Evolutionary conservation across 1,140 invertebrate species (phyloP).

Genomic region (Lordiphosa mommai): DNA sequence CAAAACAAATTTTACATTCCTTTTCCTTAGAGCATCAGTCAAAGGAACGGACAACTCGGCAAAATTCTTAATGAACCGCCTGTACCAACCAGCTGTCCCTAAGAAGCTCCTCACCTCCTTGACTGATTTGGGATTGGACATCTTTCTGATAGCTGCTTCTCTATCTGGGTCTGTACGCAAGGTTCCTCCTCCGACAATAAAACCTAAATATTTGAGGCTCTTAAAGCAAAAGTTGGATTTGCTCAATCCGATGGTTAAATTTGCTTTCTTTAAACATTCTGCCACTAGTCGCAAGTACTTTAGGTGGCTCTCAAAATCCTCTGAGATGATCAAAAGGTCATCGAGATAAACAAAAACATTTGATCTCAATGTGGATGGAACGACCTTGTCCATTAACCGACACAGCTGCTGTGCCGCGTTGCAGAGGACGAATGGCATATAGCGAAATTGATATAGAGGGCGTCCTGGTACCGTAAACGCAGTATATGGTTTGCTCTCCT

Average conservation of each 20-base stretch:
- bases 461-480: too few species aligned
- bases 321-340: background rate
- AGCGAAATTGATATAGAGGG: background rate
- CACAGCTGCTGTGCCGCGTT: background rate
- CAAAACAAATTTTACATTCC: background rate
- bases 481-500: background rate
- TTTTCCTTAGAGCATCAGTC: background rate
- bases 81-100: background rate
- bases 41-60: background rate
- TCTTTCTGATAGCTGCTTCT: background rate
- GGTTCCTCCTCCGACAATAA: background rate
- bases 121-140: background rate
- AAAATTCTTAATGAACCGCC: background rate
- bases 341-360: background rate
- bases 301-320: background rate
- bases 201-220: background rate
- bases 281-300: background rate
- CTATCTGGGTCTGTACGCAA: background rate
- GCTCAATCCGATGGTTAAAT: too few species aligned
- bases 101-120: background rate
- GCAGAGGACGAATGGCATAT: background rate
- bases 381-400: background rate
- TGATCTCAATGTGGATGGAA: background rate
- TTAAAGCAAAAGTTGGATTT: background rate
- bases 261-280: too few species aligned